phyloP scores from a whole-genome alignment of 2,888 invertebrate species.

The Calameuta pallipes region DNA sequence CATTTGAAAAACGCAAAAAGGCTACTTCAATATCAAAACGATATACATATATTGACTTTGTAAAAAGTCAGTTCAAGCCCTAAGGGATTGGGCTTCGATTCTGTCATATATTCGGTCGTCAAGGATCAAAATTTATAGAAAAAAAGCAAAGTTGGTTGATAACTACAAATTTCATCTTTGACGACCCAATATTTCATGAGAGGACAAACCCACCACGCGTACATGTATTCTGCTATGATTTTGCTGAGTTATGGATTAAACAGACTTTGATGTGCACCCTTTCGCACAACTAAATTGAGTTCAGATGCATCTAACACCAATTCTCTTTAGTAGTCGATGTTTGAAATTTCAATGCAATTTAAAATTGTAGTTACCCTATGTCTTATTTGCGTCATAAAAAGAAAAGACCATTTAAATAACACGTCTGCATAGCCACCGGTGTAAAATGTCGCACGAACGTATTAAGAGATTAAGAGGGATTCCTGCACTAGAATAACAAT shows the following conservation, averaged over 20 bases:
- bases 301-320: background rate
- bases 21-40: background rate
- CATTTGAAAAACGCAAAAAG: background rate
- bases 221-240: background rate
- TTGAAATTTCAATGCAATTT: background rate
- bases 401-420: too few relatives aligned
- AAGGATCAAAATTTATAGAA: too few relatives aligned
- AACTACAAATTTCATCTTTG: too few relatives aligned
- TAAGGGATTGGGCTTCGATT: background rate
- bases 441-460: background rate
- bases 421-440: background rate
- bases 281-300: background rate
- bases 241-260: background rate
- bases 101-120: background rate
- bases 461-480: background rate
- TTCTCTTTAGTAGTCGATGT: background rate
- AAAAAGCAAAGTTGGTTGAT: too few relatives aligned
- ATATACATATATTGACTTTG: background rate
- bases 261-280: background rate
- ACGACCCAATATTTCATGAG: background rate
- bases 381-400: background rate
- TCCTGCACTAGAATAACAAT: background rate
- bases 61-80: background rate
- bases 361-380: background rate
- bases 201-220: background rate